Conservation (phyloP, 2,113 vertebrate species). For the Mohoua ochrocephala region DNA sequence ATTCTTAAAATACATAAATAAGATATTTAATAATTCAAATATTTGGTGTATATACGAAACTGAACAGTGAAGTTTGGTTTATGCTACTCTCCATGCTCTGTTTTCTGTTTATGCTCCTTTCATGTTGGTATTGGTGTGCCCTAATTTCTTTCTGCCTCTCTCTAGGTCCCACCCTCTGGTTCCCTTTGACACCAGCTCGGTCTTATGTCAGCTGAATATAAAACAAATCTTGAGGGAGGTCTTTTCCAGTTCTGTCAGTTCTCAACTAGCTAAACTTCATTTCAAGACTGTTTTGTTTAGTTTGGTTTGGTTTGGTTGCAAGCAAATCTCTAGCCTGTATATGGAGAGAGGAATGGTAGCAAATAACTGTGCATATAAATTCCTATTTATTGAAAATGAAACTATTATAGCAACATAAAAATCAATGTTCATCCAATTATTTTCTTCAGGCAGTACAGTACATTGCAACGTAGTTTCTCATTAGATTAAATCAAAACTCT, state of each 20-base stretch:
- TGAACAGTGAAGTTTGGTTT: not conserved
- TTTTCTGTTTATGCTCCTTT: not conserved
- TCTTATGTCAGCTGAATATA: not conserved
- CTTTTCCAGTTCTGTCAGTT: not conserved
- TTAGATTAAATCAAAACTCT: constrained; percentile 78
- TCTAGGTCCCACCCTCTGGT: not conserved
- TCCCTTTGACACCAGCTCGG: not conserved
- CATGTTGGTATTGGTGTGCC: not conserved
- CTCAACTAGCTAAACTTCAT: not conserved
- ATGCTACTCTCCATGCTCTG: not conserved
- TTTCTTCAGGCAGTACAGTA: constrained; percentile 69
- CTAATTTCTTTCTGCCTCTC: not conserved
- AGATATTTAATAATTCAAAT: not conserved
- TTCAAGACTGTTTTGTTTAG: not conserved
- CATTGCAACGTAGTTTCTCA: constrained; percentile 68
- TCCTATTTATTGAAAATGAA: constrained; percentile 73
- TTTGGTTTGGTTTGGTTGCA: not conserved
- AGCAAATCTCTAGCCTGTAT: constrained; percentile 6
- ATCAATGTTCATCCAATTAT: constrained; percentile 80
- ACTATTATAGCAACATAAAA: constrained; percentile 77
- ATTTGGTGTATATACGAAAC: not conserved
- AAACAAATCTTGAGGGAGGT: not conserved
- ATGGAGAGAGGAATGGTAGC: constrained; percentile 30
- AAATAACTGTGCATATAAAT: constrained; percentile 74
- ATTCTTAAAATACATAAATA: not conserved